These are phyloP conservation scores for Simalia tracyae DNA, from an alignment of 2,797 vertebrate species.

Conservation along the genomic window DNA sequence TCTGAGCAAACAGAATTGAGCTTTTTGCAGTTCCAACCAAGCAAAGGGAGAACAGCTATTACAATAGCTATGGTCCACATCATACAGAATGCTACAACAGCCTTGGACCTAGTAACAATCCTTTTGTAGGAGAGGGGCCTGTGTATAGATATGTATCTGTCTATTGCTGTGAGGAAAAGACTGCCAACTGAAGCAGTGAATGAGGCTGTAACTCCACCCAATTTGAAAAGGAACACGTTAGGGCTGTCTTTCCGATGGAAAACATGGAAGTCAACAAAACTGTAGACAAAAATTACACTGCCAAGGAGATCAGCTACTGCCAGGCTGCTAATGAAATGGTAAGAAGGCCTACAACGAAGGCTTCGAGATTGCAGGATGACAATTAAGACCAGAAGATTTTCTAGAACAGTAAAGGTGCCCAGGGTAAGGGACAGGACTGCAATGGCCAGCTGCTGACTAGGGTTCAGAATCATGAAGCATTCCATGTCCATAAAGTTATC, in stretches of 20 bases:
- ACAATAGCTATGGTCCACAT: slow-evolving; percentile 98
- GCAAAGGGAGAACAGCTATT: slow-evolving; percentile 94
- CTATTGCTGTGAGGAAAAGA: slow-evolving; percentile 98
- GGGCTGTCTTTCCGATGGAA: slow-evolving; percentile 97
- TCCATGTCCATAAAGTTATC: slow-evolving; percentile 99
- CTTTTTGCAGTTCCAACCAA: slow-evolving; percentile 99
- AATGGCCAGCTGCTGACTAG: slow-evolving; percentile 95
- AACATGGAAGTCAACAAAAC: slow-evolving; percentile 98
- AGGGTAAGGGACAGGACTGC: slow-evolving; percentile 93
- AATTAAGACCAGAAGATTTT: slow-evolving; percentile 94
- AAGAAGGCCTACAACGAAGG: slow-evolving; percentile 94
- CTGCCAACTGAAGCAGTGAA: slow-evolving; percentile 98
- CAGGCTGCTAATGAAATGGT: slow-evolving; percentile 98
- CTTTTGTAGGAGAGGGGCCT: slow-evolving; percentile 94
- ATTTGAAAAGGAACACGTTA: slow-evolving; percentile 96
- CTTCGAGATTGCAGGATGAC: slow-evolving; percentile 96
- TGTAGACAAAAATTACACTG: slow-evolving; percentile 98
- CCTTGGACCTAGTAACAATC: slow-evolving; percentile 97
- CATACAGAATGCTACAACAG: slow-evolving; percentile 95
- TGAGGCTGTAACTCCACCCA: slow-evolving; percentile 96
- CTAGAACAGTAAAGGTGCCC: slow-evolving; percentile 96
- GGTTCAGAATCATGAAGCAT: slow-evolving; percentile 99
- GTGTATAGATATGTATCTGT: slow-evolving; percentile 98
- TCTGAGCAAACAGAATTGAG: slow-evolving; percentile 95
- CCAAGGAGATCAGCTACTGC: slow-evolving; percentile 96